A percentile compares a stretch with the other conserved stretches of the same genome.
These are phyloP conservation scores for Zosterops lateralis DNA, from an alignment of 2,113 vertebrate genomes.

Conservation along the genomic window DNA sequence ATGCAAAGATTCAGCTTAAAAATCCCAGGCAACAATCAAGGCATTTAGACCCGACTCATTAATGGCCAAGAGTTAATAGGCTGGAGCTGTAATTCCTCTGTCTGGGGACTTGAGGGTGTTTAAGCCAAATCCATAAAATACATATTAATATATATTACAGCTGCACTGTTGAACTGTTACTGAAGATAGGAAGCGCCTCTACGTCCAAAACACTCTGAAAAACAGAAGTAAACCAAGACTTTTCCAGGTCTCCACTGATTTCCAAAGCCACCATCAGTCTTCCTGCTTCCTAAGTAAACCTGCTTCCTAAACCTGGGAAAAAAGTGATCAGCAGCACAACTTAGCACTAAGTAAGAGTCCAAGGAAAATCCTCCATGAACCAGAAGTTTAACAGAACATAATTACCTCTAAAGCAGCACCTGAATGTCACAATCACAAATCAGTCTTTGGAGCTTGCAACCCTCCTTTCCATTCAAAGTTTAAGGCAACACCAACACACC, in stretches of 20 bases:
- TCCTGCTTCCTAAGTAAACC: background rate
- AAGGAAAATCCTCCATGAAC: background rate
- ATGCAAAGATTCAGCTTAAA: background rate
- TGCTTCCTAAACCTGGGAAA: background rate
- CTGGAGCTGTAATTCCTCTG: background rate
- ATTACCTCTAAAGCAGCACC: background rate
- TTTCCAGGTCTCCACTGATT: background rate
- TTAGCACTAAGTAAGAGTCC: fast-evolving
- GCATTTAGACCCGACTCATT: background rate
- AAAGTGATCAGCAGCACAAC: background rate
- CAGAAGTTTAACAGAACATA: fast-evolving
- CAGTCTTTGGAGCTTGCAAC: background rate
- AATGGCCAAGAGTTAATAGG: background rate
- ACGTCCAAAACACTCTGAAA: background rate
- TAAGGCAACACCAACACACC: background rate
- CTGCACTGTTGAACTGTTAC: background rate
- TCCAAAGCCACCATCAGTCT: background rate
- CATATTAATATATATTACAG: background rate
- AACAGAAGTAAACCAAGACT: background rate
- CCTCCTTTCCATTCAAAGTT: background rate
- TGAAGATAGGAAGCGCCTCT: background rate
- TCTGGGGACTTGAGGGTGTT: background rate
- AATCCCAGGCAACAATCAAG: background rate
- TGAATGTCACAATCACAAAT: background rate
- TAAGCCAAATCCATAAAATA: background rate